These are phyloP conservation scores for Merops nubicus DNA, from an alignment of 2,113 vertebrate species.

Conservation along the genomic window DNA sequence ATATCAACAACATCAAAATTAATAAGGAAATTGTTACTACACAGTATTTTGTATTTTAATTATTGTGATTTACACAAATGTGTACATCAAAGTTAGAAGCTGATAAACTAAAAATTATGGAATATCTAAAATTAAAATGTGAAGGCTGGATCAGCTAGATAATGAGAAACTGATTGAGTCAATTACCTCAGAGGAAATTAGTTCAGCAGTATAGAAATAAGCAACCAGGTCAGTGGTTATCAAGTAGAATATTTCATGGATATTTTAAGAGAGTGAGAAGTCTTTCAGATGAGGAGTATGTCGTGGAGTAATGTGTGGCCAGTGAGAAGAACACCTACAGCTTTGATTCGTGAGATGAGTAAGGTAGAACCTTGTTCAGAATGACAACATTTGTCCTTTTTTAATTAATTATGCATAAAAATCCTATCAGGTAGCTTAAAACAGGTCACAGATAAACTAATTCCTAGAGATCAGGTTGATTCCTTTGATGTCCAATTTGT, in stretches of 20 bases:
- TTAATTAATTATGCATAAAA: conserved; percentile 61
- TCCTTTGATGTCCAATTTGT: conserved; percentile 45
- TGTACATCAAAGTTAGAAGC: conserved; percentile 54
- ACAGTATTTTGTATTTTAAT: no score
- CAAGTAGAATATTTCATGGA: conserved; percentile 31
- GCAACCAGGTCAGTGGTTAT: not conserved
- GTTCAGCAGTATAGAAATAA: conserved; percentile 63
- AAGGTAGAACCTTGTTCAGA: conserved; percentile 9
- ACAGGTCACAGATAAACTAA: conserved; percentile 46
- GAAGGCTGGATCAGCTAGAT: conserved; percentile 59
- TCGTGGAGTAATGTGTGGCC: not conserved
- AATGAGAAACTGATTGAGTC: conserved; percentile 73
- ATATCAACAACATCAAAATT: conserved; percentile 17
- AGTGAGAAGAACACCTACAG: not conserved
- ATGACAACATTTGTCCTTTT: conserved; percentile 28
- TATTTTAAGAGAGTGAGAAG: not conserved
- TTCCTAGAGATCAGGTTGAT: conserved; percentile 39
- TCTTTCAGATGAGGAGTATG: conserved; percentile 12
- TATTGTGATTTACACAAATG: conserved; percentile 49
- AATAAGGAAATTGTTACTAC: conserved; percentile 6
- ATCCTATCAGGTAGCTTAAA: conserved; percentile 55
- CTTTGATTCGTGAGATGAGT: not conserved
- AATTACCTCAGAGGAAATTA: conserved; percentile 71
- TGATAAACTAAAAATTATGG: conserved; percentile 65
- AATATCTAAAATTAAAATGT: conserved; percentile 78